Conservation (phyloP, 64 coral and sea anemone species). For the Stylophora pistillata region DNA sequence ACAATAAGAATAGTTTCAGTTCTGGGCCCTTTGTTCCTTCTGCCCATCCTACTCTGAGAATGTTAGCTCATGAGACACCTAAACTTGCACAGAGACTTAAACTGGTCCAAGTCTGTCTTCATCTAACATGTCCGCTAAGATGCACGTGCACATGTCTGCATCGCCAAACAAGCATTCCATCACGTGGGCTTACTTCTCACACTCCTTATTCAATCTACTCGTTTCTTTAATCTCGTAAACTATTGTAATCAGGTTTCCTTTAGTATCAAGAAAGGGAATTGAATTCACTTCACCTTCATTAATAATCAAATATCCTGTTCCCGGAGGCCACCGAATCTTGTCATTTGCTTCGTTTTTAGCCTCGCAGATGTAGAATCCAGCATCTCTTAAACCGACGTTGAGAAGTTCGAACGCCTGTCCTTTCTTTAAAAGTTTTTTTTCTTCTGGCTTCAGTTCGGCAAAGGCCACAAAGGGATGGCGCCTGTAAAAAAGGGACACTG, state of each 20-base stretch:
- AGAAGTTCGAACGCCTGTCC: background rate
- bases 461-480: background rate
- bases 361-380: background rate
- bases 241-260: too few relatives aligned
- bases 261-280: background rate
- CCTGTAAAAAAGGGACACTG: background rate
- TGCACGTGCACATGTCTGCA: too few relatives aligned
- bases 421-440: constrained; percentile 12
- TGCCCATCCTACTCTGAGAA: too few relatives aligned
- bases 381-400: background rate
- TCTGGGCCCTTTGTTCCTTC: too few relatives aligned
- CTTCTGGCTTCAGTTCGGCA: background rate
- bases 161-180: background rate
- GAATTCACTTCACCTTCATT: background rate
- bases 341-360: background rate
- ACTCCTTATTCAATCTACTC: too few relatives aligned
- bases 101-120: too few relatives aligned
- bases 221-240: too few relatives aligned
- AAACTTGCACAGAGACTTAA: too few relatives aligned
- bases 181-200: background rate
- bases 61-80: too few relatives aligned
- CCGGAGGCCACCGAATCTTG: background rate
- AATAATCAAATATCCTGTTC: constrained; percentile 4
- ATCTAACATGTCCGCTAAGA: too few relatives aligned
- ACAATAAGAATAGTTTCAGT: too few relatives aligned